phyloP scores from a whole-genome alignment of 2,113 vertebrate genomes.

The Thamnophis sirtalis region DNA sequence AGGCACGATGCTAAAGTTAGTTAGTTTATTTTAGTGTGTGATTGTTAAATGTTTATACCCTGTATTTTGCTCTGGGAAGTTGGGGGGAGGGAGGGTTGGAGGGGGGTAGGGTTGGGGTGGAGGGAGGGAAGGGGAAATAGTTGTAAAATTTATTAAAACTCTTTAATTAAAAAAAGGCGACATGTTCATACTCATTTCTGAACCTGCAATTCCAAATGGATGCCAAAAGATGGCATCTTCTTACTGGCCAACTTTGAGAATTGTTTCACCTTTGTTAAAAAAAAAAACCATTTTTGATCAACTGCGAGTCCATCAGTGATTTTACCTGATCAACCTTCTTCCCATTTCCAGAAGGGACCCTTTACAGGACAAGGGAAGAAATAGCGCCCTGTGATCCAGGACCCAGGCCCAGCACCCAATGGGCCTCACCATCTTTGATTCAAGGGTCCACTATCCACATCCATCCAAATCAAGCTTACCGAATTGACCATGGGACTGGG shows the following conservation, averaged over 20 bases:
- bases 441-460: neutral
- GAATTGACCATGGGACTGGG: neutral
- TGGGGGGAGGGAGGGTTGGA: too few species aligned
- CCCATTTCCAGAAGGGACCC: neutral
- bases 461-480: conserved; percentile 41
- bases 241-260: neutral
- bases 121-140: too few species aligned
- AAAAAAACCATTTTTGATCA: neutral
- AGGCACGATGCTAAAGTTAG: too few species aligned
- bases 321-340: neutral
- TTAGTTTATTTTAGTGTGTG: too few species aligned
- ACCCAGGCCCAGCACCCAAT: neutral
- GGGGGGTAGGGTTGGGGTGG: too few species aligned
- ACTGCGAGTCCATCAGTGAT: neutral
- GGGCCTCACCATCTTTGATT: neutral
- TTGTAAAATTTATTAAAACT: too few species aligned
- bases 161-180: too few species aligned
- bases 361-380: neutral
- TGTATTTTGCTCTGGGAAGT: too few species aligned
- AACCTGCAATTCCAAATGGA: neutral
- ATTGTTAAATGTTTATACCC: too few species aligned
- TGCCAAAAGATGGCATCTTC: neutral
- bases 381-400: neutral
- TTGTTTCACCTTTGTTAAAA: neutral
- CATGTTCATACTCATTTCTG: neutral